Percentiles rank a stretch among this genome's conserved stretches.
Evolutionary conservation across 2,797 vertebrate species (phyloP).

Genomic region (Helicolenus hilgendorfi): DNA sequence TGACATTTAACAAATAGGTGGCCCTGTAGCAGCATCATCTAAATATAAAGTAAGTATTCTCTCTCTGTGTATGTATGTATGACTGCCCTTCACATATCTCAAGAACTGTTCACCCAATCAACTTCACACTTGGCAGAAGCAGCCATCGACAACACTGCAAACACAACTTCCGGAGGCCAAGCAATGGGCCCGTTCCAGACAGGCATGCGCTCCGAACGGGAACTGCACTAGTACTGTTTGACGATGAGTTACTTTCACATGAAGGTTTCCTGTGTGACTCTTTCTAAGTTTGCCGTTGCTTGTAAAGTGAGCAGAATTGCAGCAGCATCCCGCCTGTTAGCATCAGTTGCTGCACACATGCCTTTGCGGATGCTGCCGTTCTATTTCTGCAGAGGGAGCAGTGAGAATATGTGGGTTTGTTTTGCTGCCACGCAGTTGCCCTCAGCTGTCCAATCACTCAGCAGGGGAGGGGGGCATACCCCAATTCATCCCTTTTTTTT

Average conservation of each 20-base stretch:
- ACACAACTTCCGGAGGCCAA: no score
- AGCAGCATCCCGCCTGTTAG: slow-evolving; percentile 23
- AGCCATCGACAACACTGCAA: no score
- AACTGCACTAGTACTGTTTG: no score
- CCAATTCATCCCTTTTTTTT: slow-evolving; percentile 29
- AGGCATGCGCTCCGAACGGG: no score
- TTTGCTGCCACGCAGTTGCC: slow-evolving; percentile 47
- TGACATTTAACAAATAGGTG: no score
- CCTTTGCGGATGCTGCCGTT: slow-evolving; percentile 57
- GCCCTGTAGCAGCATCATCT: no score
- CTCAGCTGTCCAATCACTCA: slow-evolving; percentile 81
- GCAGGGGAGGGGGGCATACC: slow-evolving; percentile 46
- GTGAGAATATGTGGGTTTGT: slow-evolving; percentile 69
- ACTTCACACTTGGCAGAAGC: no score
- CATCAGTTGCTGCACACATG: slow-evolving; percentile 50
- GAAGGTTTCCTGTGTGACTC: neutral
- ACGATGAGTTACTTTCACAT: neutral
- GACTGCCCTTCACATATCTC: no score
- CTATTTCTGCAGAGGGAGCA: slow-evolving; percentile 69
- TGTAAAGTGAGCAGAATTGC: slow-evolving; percentile 1
- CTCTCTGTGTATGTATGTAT: no score
- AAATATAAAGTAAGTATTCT: no score
- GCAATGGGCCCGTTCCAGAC: no score
- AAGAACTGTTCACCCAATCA: accelerated
- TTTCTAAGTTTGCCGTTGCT: neutral